phyloP scores from a whole-genome alignment of 2,797 vertebrate genomes.

The Macrochelys suwanniensis region DNA sequence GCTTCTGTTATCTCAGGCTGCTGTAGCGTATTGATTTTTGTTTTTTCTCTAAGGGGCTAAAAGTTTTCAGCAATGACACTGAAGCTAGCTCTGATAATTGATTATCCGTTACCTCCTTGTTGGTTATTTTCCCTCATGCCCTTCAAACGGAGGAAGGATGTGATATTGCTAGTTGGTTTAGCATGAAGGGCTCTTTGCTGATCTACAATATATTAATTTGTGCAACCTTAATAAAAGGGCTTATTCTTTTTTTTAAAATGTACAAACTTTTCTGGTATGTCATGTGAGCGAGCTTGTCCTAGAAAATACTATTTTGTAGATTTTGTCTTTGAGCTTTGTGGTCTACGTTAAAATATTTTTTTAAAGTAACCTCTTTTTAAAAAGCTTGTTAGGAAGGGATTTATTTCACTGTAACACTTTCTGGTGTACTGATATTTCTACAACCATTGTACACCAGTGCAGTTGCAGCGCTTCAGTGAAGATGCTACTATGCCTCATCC shows the following conservation, averaged over 20 bases:
- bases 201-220: conserved; percentile 46
- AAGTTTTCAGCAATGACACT: conserved; percentile 50
- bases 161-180: conserved; percentile 64
- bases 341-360: background rate
- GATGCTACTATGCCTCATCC: background rate
- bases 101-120: conserved; percentile 68
- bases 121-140: conserved; percentile 60
- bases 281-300: background rate
- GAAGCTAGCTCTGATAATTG: conserved; percentile 68
- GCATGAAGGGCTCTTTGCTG: conserved; percentile 32
- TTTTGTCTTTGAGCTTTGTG: conserved; percentile 1
- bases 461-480: background rate
- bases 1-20: conserved; percentile 55
- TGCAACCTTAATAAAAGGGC: conserved; percentile 24
- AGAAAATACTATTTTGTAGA: background rate
- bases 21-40: conserved; percentile 62
- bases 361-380: background rate
- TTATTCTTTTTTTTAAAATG: conserved; percentile 37
- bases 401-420: background rate
- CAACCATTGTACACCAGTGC: background rate
- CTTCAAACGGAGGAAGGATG: conserved; percentile 46
- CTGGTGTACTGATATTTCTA: background rate
- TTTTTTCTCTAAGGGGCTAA: conserved; percentile 58
- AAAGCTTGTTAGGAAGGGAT: background rate
- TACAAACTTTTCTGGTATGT: conserved; percentile 29